A percentile compares a stretch with the other conserved stretches of the same genome.
Conservation (phyloP, 2,113 vertebrate genomes). For the Lonchura striata region DNA sequence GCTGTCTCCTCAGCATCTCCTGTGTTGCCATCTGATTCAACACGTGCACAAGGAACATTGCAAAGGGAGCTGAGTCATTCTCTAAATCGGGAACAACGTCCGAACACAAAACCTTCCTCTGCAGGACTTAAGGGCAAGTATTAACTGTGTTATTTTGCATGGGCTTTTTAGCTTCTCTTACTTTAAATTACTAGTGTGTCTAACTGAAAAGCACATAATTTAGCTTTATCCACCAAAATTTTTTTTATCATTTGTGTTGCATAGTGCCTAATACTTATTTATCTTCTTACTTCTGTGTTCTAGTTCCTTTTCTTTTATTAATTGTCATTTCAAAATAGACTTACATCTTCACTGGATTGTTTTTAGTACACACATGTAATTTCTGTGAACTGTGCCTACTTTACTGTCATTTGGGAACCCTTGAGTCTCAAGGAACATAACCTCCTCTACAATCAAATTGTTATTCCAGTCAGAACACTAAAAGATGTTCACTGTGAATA, state of each 20-base stretch:
- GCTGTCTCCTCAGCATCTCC: background rate
- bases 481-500: background rate
- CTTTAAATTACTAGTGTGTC: background rate
- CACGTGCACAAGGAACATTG: background rate
- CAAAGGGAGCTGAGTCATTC: slow-evolving; percentile 24
- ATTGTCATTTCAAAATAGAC: background rate
- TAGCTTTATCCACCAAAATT: background rate
- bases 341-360: background rate
- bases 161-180: background rate
- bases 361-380: background rate
- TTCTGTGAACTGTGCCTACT: background rate
- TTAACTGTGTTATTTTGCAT: background rate
- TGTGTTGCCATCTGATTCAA: slow-evolving; percentile 2
- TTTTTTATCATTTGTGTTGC: background rate
- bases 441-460: background rate
- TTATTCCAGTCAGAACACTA: background rate
- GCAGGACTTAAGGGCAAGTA: background rate
- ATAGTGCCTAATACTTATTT: background rate
- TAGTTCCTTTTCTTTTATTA: background rate
- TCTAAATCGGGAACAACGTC: background rate
- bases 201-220: background rate
- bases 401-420: background rate
- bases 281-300: background rate
- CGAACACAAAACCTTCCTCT: background rate
- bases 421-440: background rate